Evolutionary conservation across 2,113 vertebrate species (phyloP), one percentile per base, ranked within the genome.

Genomic region (Suricata suricatta): DNA sequence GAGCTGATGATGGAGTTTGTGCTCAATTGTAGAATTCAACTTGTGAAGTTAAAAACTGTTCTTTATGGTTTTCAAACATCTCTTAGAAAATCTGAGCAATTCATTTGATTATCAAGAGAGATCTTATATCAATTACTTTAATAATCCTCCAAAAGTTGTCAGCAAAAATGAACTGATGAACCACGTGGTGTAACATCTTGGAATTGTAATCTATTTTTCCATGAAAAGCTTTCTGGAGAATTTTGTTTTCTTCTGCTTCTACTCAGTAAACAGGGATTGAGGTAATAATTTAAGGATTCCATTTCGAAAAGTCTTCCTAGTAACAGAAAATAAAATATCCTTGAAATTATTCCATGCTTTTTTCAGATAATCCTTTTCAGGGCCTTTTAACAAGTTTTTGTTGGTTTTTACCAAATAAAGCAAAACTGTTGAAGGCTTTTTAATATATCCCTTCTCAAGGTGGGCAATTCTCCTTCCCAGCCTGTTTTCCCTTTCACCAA

Each of bases 101-200:
- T 92, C 33, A 89, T 81, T 50, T 95, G 69, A 93, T 94, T 79
- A 90, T 66, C 35, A 95, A 95, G 35, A 90, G 19, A 81, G 8
- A 89, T 68, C 35, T 94, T 91, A 6, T 50, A 77, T n/a, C 29
- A 82, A 60, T 93, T 79, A 83, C 21, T 87, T 80, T 63, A 89
- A 79, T 44, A 96, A 93, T 83, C 57, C 63, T 77, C 63, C 66
- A 17, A 83, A 94, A 92, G 52, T 63, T 96, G 71, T 85, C 80
- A 64, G 50, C 68, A 96, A 96, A 92, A 95, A 47, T 66, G 29
- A 69, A n/a, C 79, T 47, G 17, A 77, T 57, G 31, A 88, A 80
- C 10, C 44, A 19, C 27, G 8, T 83, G 14, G 38, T 60, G 1
- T 92, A 81, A 76, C 77, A 82, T 23, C 82, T 38, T 76, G 21